A percentile compares a stretch with the other conserved stretches of the same genome.
These are phyloP conservation scores for Anguilla rostrata DNA, from an alignment of 2,113 vertebrate species.

Conservation along the genomic window DNA sequence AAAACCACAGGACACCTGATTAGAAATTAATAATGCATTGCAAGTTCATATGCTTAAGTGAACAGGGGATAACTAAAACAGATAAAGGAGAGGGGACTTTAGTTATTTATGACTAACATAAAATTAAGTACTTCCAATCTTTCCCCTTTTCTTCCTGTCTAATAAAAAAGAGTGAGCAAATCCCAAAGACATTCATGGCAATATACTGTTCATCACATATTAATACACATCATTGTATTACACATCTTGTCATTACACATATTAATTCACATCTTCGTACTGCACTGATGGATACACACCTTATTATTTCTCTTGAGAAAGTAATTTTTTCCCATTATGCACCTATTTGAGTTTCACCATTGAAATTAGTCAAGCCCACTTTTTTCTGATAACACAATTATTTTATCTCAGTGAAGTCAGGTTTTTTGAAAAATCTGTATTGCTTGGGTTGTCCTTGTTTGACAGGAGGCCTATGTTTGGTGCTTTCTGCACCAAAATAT, in stretches of 20 bases:
- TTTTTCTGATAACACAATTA: neutral
- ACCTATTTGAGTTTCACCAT: too few species aligned
- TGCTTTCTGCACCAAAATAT: too few species aligned
- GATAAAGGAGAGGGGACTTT: constrained; percentile 20
- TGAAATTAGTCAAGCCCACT: neutral
- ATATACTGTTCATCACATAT: too few species aligned
- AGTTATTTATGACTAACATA: constrained; percentile 11
- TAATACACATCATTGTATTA: too few species aligned
- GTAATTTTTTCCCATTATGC: neutral
- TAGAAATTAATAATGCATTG: constrained; percentile 27
- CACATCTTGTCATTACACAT: too few species aligned
- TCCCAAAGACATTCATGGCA: neutral
- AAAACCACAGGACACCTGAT: constrained; percentile 23
- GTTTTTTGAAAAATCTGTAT: neutral
- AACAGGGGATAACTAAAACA: constrained; percentile 19
- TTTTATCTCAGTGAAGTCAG: neutral
- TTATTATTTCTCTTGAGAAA: neutral
- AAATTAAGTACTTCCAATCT: neutral
- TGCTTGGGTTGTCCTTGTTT: too few species aligned
- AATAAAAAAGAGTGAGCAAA: neutral
- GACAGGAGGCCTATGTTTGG: too few species aligned
- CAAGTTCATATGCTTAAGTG: constrained; percentile 24
- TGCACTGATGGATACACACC: too few species aligned
- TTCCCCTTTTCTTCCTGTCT: neutral
- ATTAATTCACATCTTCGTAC: too few species aligned